Evolutionary conservation across 2,888 invertebrate genomes (phyloP).

Genomic region (Macropis europaea): DNA sequence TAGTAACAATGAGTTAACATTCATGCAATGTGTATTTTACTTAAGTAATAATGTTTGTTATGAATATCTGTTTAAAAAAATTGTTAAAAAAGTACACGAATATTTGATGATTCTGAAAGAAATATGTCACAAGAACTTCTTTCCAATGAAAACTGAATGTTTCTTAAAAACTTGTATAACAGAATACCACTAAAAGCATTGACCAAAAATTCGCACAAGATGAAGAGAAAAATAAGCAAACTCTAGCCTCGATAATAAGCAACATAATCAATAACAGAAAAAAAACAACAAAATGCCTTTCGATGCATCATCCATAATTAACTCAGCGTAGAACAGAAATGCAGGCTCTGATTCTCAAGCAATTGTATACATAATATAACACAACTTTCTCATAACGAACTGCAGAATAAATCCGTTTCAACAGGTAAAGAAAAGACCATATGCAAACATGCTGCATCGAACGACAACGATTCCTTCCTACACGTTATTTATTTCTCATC

Average conservation of each 20-base stretch:
- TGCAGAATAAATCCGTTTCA: not conserved
- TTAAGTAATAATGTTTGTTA: not conserved
- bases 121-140: not conserved
- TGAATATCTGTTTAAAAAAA: not conserved
- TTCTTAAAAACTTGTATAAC: not conserved
- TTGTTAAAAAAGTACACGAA: not conserved
- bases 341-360: not conserved
- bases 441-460: conserved; percentile 15
- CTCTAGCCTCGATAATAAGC: no score
- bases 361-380: not conserved
- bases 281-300: not conserved
- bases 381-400: not conserved
- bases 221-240: not conserved
- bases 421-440: conserved; percentile 7
- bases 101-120: conserved; percentile 15
- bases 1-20: conserved; percentile 19
- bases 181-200: not conserved
- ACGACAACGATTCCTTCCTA: conserved; percentile 4
- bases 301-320: not conserved
- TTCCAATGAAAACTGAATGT: not conserved
- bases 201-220: not conserved
- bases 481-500: conserved; percentile 7
- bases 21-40: not conserved
- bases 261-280: not conserved
- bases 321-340: not conserved